These are phyloP conservation scores for Hoplodrina ambigua DNA, from an alignment of 2,888 invertebrate species.

Conservation along the genomic window DNA sequence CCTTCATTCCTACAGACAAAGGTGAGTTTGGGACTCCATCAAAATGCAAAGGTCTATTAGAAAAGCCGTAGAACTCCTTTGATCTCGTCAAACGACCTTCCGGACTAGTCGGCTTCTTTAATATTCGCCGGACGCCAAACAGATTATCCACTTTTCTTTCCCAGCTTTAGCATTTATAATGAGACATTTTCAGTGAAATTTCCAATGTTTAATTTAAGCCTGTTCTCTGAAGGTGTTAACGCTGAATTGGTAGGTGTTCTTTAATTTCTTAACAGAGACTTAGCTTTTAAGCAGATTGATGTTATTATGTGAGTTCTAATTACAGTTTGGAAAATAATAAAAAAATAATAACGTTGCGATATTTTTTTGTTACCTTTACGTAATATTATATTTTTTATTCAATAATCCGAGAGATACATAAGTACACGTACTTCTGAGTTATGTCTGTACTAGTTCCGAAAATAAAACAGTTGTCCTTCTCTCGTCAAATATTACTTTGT, in stretches of 20 bases:
- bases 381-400: not conserved
- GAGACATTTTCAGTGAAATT: constrained; percentile 79
- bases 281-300: constrained; percentile 27
- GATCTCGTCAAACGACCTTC: constrained; percentile 83
- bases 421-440: not conserved
- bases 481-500: not conserved
- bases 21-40: constrained; percentile 64
- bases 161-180: constrained; percentile 85
- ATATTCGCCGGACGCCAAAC: constrained; percentile 83
- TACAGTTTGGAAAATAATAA: not conserved
- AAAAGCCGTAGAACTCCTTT: constrained; percentile 80
- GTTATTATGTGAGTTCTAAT: constrained; percentile 22
- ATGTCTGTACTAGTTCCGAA: not conserved
- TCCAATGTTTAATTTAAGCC: constrained; percentile 73
- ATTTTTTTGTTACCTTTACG: not conserved
- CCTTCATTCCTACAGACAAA: constrained; percentile 46
- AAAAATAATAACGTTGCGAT: not conserved
- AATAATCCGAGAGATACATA: not conserved
- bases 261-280: constrained; percentile 53
- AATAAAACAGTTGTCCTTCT: not conserved
- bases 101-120: constrained; percentile 81
- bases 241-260: constrained; percentile 59
- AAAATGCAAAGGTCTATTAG: constrained; percentile 87
- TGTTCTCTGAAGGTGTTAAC: constrained; percentile 66
- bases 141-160: constrained; percentile 87